Percentiles rank a stretch among this genome's conserved stretches.
Evolutionary conservation across 1,140 invertebrate species (phyloP).

Genomic region (Drosophila pseudoobscura): DNA sequence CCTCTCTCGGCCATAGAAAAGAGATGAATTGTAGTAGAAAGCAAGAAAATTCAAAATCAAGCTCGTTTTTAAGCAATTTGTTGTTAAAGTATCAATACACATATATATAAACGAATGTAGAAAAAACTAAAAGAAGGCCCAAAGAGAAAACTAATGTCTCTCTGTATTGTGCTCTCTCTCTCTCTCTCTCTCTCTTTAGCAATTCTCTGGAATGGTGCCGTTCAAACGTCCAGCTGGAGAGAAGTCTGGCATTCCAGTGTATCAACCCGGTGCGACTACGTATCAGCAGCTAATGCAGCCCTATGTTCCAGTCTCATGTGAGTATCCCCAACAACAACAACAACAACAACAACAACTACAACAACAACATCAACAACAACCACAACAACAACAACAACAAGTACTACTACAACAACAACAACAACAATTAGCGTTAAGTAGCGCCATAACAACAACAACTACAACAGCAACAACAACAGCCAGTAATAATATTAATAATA

Average conservation of each 20-base stretch:
- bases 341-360: slow-evolving; percentile 63
- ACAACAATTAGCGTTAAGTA: slow-evolving; percentile 56
- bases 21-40: slow-evolving; percentile 9
- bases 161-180: slow-evolving; percentile 17
- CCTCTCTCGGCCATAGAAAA: slow-evolving; percentile 35
- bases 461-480: slow-evolving; percentile 67
- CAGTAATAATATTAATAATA: slow-evolving; percentile 69
- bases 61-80: slow-evolving; percentile 66
- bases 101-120: slow-evolving; percentile 34
- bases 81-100: slow-evolving; percentile 24
- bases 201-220: slow-evolving; percentile 96
- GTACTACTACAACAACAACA: slow-evolving; percentile 66
- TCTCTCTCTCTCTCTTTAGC: slow-evolving; percentile 85
- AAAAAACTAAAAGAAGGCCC: slow-evolving; percentile 9
- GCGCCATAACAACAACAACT: slow-evolving; percentile 65
- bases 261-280: slow-evolving; percentile 94
- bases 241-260: slow-evolving; percentile 97
- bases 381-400: slow-evolving; percentile 53
- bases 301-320: slow-evolving; percentile 96
- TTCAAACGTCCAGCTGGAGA: slow-evolving; percentile 97
- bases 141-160: slow-evolving; percentile 1
- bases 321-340: slow-evolving; percentile 87
- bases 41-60: slow-evolving; percentile 32
- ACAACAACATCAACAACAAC: slow-evolving; percentile 41
- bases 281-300: slow-evolving; percentile 98